Base-by-base conservation (phyloP, 2,888 invertebrate genomes). In the Drosophila nigritarsus region DNA sequence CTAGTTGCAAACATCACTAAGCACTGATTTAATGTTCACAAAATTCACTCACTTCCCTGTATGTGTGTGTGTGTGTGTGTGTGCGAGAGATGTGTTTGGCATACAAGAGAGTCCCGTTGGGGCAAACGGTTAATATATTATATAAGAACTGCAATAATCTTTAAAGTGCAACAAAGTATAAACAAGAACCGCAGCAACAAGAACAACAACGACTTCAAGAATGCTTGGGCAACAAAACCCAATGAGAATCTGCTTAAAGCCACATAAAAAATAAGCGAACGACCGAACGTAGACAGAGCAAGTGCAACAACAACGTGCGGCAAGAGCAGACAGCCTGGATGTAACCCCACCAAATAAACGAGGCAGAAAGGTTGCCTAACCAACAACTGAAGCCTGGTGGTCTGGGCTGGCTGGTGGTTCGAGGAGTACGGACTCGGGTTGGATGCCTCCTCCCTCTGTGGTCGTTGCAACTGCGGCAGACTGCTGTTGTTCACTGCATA, bases 81-180 rank as follows among this genome's bases (percentile, higher is more conserved):
- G 32, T 4, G 32, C 0, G 15, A 9, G 32, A 2, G 11, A 40
- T 40, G 40, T 40, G 40, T 9, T 40, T 40, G n/a, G 40, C 40
- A 40, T n/a, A 40, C 1, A 40, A 13, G 9, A 29, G 24, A 38
- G 58, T 68, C 63, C 53, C 24, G 48, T 74, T 78, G 74, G 64
- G 78, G 11, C 45, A 50, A 30, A 42, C 29, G 6, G 13, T 24
- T 45, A 24, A 45, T 18, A 50, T 27, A 9, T 40, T 20, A 29
- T 13, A 42, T 45, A 49, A 36, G 24, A 27, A 24, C 18, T 48
- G 90, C 77, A 89, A 89, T 89, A 86, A 86, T 86, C 87, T 89
- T 85, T 72, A 87, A 87, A 86, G 86, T 89, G 89, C 85, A 84
- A 86, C 87, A 89, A 86, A 89, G 87, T 84, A 89, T 75, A 79